Base-by-base conservation (phyloP, 1,140 invertebrate species). In the Zaprionus ghesquierei region DNA sequence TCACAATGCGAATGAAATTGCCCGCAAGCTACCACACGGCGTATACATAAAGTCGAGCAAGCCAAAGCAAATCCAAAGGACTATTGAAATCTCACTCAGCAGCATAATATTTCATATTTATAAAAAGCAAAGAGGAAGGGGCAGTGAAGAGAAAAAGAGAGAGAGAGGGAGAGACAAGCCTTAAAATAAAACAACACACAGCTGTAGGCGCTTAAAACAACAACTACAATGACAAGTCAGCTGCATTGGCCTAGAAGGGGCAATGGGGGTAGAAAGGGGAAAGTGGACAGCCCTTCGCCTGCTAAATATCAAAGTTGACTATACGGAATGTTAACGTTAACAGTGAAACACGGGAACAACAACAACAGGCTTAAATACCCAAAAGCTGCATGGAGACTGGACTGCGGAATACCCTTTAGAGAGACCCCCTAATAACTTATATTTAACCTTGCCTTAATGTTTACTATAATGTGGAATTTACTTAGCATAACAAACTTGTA, bases 271-370 rank as follows among this genome's bases (percentile, higher is more conserved):
- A 69, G 53, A 35, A 10, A 50, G 50, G 29, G 22, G 20, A n/a
- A 12, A 15, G 25, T 8, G 2, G 18, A 8, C 22, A 31, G 13
- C 31, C 55, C 31, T 13, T 38, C n/a, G 20, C 29, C 59, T n/a
- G 31, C 31, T 38, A 41, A 70, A 58, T 59, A 59, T 69, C 29
- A 60, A 72, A 44, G 51, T 85, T 69, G 56, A 65, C 72, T 80
- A 53, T 61, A 68, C 56, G 59, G 64, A 85, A 84, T 77, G 81
- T 85, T 77, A 84, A 84, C 80, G 80, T 80, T 84, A 85, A 85
- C 76, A 82, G 76, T 84, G 80, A 66, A 71, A 71, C 25, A 31
- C 38, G 64, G 38, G 22, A 20, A 59, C 2, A 27, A 29, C 35
- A 59, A 59, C n/a, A 46, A 59, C 41, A 49, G 23, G 6, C 29